phyloP scores from a whole-genome alignment of 2,113 vertebrate species.

The Lepus europaeus region DNA sequence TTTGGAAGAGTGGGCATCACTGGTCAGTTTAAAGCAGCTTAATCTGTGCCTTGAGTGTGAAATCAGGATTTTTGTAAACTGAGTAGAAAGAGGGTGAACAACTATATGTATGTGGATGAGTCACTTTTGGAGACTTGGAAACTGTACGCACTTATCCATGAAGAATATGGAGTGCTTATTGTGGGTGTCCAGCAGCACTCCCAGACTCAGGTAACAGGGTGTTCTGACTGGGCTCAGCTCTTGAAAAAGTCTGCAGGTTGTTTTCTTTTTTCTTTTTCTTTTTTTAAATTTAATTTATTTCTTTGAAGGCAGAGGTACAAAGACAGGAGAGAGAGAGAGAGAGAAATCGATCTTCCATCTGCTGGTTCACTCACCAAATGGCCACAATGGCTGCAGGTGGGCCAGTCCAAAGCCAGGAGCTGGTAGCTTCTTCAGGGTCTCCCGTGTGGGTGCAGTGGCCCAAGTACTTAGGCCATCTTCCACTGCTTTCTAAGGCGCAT shows the following conservation, averaged over 20 bases:
- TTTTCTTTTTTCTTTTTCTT: no score
- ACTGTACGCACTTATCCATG: neutral
- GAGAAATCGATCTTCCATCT: no score
- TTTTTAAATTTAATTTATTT: no score
- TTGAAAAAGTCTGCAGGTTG: neutral
- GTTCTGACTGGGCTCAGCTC: neutral
- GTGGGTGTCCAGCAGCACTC: neutral
- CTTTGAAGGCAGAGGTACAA: no score
- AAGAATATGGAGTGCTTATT: neutral
- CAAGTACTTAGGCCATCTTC: no score
- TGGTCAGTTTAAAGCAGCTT: neutral
- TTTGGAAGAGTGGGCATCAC: neutral
- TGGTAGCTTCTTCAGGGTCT: no score
- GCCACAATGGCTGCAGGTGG: no score
- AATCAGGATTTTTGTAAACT: neutral
- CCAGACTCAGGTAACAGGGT: neutral
- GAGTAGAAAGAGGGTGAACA: neutral
- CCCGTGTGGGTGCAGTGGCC: no score
- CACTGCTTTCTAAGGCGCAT: no score
- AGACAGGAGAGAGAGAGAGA: no score
- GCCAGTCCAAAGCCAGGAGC: no score
- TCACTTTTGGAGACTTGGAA: neutral
- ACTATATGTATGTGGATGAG: neutral
- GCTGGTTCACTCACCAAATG: no score
- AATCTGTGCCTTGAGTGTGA: neutral